phyloP scores from a whole-genome alignment of 2,888 invertebrate genomes.

The Peribatodes rhomboidaria region DNA sequence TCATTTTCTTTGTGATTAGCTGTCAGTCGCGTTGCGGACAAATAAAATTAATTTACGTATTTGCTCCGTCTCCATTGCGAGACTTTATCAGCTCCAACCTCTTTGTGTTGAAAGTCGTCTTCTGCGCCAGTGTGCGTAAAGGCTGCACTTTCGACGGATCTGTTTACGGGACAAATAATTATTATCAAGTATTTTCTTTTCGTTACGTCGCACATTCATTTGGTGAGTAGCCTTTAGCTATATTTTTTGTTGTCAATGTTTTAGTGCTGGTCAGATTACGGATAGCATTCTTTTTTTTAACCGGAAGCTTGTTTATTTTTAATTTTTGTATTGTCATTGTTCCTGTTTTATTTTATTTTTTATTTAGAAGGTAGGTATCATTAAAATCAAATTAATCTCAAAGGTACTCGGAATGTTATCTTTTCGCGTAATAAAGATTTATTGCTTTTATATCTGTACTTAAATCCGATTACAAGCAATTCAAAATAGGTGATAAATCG shows the following conservation, averaged over 20 bases:
- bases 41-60: conserved; percentile 57
- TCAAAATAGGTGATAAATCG: neutral
- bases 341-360: neutral
- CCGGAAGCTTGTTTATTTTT: conserved; percentile 5
- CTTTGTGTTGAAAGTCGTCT: conserved; percentile 78
- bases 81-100: conserved; percentile 59
- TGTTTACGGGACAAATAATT: conserved; percentile 34
- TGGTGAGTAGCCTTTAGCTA: conserved; percentile 58
- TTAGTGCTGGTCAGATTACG: conserved; percentile 11
- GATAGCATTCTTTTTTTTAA: neutral
- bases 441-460: neutral
- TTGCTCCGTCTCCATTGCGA: conserved; percentile 49
- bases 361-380: neutral
- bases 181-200: conserved; percentile 27
- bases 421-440: neutral
- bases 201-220: conserved; percentile 52
- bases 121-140: conserved; percentile 87
- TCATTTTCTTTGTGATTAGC: conserved; percentile 61
- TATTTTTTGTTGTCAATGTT: neutral
- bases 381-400: neutral
- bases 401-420: neutral
- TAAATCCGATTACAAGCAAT: conserved; percentile 22
- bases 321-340: neutral
- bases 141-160: conserved; percentile 77
- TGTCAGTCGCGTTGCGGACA: conserved; percentile 64